These are phyloP conservation scores for Blennius ocellaris DNA, from an alignment of 2,113 vertebrate species.

Conservation along the genomic window DNA sequence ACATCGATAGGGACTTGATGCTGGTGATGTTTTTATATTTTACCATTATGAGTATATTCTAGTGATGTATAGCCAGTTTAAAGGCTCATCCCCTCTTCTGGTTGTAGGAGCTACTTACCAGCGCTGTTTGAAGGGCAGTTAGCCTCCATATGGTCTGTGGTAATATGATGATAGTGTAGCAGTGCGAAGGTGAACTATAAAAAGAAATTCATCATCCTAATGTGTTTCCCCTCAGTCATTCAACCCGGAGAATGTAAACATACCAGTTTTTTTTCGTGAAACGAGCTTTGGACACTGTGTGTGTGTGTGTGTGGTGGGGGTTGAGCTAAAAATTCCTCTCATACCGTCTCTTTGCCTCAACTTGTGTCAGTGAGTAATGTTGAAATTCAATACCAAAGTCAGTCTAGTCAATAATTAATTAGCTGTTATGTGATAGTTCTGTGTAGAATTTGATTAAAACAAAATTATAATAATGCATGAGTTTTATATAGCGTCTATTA, in stretches of 20 bases:
- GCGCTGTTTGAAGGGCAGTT: too few relatives aligned
- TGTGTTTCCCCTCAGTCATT: too few relatives aligned
- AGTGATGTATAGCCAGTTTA: background rate
- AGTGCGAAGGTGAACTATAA: background rate
- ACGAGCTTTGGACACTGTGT: too few relatives aligned
- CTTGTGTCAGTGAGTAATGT: background rate
- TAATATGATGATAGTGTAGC: background rate
- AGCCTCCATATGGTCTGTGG: too few relatives aligned
- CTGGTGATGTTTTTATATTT: background rate
- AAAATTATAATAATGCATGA: too few relatives aligned
- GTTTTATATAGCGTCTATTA: too few relatives aligned
- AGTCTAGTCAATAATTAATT: slow-evolving; percentile 1
- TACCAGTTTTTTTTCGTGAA: too few relatives aligned
- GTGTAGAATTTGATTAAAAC: background rate
- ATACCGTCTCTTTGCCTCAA: background rate
- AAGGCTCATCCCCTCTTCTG: background rate
- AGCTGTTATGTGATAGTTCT: background rate
- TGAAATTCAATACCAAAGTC: slow-evolving; percentile 30
- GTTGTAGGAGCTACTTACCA: background rate
- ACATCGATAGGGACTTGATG: background rate
- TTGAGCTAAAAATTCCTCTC: background rate
- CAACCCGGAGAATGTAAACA: too few relatives aligned
- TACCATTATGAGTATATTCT: background rate
- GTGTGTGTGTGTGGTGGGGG: too few relatives aligned
- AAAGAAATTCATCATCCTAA: background rate